A percentile compares a stretch with the other conserved stretches of the same genome.
Conservation (phyloP, 1,140 invertebrate species). For the Zaprionus nigranus region DNA sequence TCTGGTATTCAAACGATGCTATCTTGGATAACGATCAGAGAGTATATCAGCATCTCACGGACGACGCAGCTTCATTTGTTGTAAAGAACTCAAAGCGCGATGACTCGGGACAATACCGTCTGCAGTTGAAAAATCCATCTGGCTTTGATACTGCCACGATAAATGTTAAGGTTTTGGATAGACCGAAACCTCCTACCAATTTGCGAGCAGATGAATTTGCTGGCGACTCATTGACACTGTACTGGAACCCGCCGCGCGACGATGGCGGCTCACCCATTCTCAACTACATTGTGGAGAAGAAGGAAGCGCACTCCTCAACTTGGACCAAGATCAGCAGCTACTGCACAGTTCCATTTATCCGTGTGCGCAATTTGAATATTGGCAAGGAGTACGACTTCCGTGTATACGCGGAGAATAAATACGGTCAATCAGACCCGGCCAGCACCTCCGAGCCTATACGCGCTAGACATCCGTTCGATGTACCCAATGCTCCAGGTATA, state of each 20-base stretch:
- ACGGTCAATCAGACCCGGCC: conserved; percentile 96
- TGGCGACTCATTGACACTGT: conserved; percentile 96
- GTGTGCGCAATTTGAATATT: conserved; percentile 95
- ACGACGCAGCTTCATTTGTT: conserved; percentile 95
- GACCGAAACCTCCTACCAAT: conserved; percentile 94
- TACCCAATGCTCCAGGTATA: conserved; percentile 94
- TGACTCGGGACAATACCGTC: conserved; percentile 96
- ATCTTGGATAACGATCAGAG: conserved; percentile 91
- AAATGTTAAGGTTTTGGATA: conserved; percentile 97
- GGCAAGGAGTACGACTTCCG: conserved; percentile 98
- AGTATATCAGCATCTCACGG: conserved; percentile 93
- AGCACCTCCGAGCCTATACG: conserved; percentile 94
- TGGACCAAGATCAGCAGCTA: conserved; percentile 97
- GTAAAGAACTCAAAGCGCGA: conserved; percentile 95
- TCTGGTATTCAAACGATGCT: conserved; percentile 94
- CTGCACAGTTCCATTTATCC: conserved; percentile 93
- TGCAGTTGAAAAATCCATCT: conserved; percentile 96
- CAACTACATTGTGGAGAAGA: conserved; percentile 98
- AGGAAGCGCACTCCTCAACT: conserved; percentile 91
- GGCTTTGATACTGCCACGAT: conserved; percentile 97
- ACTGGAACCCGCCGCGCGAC: conserved; percentile 98
- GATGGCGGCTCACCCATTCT: conserved; percentile 97
- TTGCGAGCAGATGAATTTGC: conserved; percentile 96
- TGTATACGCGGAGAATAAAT: conserved; percentile 98
- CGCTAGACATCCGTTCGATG: conserved; percentile 98